Conservation (phyloP, 2,113 vertebrate species). For the Chionis minor region DNA sequence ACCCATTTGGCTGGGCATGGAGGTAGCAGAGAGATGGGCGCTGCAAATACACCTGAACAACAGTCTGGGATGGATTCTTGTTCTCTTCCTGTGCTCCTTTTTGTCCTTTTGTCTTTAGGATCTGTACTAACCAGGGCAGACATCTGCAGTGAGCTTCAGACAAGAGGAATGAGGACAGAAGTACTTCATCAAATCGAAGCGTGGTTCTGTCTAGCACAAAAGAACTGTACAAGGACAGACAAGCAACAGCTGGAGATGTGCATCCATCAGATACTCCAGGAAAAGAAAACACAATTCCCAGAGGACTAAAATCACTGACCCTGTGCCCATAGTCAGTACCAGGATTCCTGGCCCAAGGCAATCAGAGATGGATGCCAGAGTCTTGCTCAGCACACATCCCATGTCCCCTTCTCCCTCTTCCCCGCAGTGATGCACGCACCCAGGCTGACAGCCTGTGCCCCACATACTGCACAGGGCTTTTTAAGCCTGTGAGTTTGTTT, state of each 20-base stretch:
- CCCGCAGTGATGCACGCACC: not conserved
- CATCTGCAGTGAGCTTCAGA: not conserved
- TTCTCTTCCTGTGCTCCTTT: not conserved
- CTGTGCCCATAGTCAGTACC: not conserved
- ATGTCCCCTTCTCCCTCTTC: not conserved
- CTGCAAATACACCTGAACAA: not conserved
- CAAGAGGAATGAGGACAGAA: not conserved
- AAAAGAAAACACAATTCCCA: not conserved
- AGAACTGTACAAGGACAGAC: not conserved
- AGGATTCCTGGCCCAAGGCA: not conserved
- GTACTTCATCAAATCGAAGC: not conserved
- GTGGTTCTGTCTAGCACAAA: not conserved
- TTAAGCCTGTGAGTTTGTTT: not conserved
- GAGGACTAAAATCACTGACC: not conserved
- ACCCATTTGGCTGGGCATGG: not conserved
- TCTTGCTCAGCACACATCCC: not conserved
- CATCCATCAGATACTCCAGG: not conserved
- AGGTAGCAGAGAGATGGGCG: rapidly evolving
- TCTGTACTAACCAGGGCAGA: not conserved
- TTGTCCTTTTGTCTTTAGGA: not conserved
- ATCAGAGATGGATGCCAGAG: not conserved
- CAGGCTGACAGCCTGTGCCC: not conserved
- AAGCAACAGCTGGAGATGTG: not conserved
- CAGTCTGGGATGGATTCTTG: not conserved
- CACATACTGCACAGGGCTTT: not conserved